Conservation (phyloP, 2,797 vertebrate species). For the Galago senegalensis region DNA sequence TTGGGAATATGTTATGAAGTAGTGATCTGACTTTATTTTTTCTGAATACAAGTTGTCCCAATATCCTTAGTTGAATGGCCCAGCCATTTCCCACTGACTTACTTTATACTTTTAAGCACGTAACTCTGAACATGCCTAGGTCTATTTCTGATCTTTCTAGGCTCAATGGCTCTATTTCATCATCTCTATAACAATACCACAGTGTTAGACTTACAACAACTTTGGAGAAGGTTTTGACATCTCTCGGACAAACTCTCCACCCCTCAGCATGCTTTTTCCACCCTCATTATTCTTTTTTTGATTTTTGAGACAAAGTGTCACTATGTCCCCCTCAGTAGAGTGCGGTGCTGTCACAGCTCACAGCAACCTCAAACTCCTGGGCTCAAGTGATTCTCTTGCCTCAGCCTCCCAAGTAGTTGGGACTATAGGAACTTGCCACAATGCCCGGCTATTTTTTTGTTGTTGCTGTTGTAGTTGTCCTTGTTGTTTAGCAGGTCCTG, state of each 20-base stretch:
- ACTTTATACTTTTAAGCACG: background rate
- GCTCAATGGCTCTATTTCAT: background rate
- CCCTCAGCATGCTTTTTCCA: background rate
- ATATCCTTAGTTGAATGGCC: background rate
- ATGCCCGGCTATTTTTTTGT: no score
- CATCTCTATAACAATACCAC: background rate
- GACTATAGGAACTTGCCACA: no score
- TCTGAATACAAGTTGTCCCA: background rate
- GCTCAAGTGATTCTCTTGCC: no score
- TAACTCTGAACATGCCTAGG: background rate
- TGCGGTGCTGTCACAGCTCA: no score
- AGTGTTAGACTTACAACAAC: background rate
- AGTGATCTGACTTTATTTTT: background rate
- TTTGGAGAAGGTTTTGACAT: background rate
- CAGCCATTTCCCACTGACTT: background rate
- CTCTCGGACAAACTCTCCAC: background rate
- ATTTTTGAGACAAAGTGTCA: no score
- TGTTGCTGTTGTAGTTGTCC: no score
- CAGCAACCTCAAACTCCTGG: no score
- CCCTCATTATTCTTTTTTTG: no score
- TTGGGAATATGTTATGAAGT: background rate
- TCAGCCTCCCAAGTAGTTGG: no score
- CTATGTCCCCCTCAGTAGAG: no score
- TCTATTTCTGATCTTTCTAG: background rate
- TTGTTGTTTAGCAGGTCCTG: no score